A percentile compares a stretch with the other conserved stretches of the same genome.
Evolutionary conservation across 2,113 vertebrate genomes (phyloP).

Genomic region (Cyprinodon tularosa): DNA sequence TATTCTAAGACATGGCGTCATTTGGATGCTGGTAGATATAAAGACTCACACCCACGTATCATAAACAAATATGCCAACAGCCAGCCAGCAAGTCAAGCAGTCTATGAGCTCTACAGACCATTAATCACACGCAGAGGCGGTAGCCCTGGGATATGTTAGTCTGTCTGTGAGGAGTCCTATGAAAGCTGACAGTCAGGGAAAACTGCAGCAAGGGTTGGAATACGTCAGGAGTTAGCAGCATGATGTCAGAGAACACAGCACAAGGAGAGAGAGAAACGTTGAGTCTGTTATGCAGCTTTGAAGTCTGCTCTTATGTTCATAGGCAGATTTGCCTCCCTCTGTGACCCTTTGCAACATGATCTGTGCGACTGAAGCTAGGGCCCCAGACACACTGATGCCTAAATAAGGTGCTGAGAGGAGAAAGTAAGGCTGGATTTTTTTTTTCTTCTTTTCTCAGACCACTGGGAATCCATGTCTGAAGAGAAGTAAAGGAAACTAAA

Average conservation of each 20-base stretch:
- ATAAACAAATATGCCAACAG: constrained; percentile 69
- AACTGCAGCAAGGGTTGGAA: constrained; percentile 59
- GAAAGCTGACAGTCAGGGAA: constrained; percentile 60
- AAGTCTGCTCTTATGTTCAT: constrained; percentile 58
- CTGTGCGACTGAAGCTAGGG: constrained; percentile 71
- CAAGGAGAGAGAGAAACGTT: constrained; percentile 3
- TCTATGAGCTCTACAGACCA: constrained; percentile 55
- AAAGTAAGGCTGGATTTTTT: constrained; percentile 33
- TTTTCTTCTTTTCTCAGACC: constrained; percentile 12
- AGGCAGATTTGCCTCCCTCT: constrained; percentile 58
- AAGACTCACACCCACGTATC: constrained; percentile 67
- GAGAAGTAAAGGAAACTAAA: not conserved
- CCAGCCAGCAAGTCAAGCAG: constrained; percentile 51
- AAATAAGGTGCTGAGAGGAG: constrained; percentile 66
- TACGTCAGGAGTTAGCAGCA: constrained; percentile 56
- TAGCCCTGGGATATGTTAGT: constrained; percentile 63
- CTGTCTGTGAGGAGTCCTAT: constrained; percentile 39
- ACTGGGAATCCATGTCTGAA: not conserved
- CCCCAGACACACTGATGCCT: constrained; percentile 72
- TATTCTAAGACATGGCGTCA: constrained; percentile 49
- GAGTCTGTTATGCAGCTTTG: constrained; percentile 56
- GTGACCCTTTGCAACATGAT: constrained; percentile 73
- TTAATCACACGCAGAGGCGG: constrained; percentile 71
- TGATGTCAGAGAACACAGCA: constrained; percentile 48
- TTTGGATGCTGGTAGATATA: constrained; percentile 64